These are phyloP conservation scores for Eulemur coronatus DNA, from an alignment of 2,797 vertebrate genomes.

Conservation along the genomic window DNA sequence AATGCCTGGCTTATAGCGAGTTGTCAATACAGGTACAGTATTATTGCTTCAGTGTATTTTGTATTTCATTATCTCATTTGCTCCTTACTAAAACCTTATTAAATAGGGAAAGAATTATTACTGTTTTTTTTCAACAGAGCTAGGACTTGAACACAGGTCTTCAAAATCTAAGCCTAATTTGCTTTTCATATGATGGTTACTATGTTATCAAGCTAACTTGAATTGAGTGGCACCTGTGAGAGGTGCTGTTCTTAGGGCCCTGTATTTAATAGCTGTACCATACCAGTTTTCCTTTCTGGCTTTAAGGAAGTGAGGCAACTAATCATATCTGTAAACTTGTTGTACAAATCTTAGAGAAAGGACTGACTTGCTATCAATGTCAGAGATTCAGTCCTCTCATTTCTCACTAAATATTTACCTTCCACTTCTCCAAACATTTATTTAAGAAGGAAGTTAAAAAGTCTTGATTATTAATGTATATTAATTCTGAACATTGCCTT, in stretches of 20 bases:
- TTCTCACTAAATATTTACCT: slow-evolving; percentile 21
- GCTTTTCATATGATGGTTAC: neutral
- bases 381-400: neutral
- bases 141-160: neutral
- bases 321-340: neutral
- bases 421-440: neutral
- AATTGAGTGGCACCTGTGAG: neutral
- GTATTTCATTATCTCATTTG: slow-evolving; percentile 5
- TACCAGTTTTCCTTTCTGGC: neutral
- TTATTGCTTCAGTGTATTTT: slow-evolving; percentile 1
- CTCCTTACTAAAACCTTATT: neutral
- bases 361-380: neutral
- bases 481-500: slow-evolving; percentile 36
- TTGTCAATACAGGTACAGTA: neutral
- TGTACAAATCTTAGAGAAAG: neutral
- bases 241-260: neutral
- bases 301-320: neutral
- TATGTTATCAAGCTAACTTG: neutral
- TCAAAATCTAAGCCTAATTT: neutral
- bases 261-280: neutral
- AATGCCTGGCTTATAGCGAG: neutral
- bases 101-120: neutral
- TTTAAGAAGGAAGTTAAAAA: slow-evolving; percentile 22
- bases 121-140: neutral
- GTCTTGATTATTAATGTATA: neutral